Conservation (phyloP, 35 echinoderm and acorn worm genomes). For the Heliocidaris erythrogramma region DNA sequence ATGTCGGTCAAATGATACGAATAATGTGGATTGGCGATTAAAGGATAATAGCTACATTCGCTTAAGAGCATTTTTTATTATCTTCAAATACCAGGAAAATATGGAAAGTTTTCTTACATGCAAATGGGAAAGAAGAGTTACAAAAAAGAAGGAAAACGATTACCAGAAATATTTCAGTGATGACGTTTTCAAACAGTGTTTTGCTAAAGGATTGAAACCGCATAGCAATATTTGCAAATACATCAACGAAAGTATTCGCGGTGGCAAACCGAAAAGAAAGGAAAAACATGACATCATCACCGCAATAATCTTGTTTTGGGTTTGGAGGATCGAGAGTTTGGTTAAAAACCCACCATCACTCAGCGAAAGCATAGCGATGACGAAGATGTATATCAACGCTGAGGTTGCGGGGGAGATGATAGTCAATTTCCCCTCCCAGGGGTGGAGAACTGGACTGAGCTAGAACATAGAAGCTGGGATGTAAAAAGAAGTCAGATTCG, state of each 20-base stretch:
- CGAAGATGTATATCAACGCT: not conserved
- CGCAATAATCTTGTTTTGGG: constrained; percentile 9
- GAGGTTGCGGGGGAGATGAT: not conserved
- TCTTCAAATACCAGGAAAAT: too few species aligned
- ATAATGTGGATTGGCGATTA: too few species aligned
- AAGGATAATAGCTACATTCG: too few species aligned
- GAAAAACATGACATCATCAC: not conserved
- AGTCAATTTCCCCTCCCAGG: not conserved
- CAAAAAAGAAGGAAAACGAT: too few species aligned
- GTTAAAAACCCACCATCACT: not conserved
- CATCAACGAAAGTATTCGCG: not conserved
- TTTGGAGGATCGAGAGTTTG: not conserved
- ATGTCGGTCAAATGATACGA: too few species aligned
- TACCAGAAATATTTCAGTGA: not conserved
- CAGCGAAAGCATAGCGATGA: not conserved
- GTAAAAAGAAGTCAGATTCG: not conserved
- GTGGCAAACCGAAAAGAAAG: not conserved
- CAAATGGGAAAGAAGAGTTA: too few species aligned
- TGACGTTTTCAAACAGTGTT: not conserved
- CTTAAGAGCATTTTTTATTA: too few species aligned
- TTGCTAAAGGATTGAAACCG: not conserved
- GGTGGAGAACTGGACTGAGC: not conserved
- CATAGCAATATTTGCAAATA: not conserved
- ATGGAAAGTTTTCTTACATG: too few species aligned
- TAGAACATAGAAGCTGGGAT: not conserved